These are phyloP conservation scores for Leptobrachium leishanense DNA, from an alignment of 2,113 vertebrate species.

Conservation along the genomic window DNA sequence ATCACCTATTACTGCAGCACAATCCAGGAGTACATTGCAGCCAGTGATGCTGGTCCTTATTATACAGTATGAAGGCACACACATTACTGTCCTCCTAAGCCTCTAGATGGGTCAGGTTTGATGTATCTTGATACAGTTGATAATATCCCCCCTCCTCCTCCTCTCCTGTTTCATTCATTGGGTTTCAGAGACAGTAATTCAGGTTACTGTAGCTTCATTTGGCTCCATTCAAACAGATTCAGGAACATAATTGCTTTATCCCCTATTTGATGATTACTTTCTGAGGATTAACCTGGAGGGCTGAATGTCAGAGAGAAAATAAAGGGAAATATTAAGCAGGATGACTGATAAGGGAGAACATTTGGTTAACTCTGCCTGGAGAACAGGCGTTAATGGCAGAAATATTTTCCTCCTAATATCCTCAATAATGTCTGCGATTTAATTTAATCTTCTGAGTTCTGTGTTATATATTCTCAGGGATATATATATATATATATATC, in stretches of 20 bases:
- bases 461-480: neutral
- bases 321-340: neutral
- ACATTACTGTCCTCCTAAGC: neutral
- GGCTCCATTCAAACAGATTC: neutral
- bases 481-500: neutral
- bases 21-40: neutral
- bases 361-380: neutral
- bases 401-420: neutral
- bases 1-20: neutral
- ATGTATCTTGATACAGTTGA: too few relatives aligned
- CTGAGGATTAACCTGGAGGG: neutral
- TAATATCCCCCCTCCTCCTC: neutral
- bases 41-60: neutral
- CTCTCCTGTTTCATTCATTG: neutral
- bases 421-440: neutral
- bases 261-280: slow-evolving; percentile 19
- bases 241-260: neutral
- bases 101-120: neutral
- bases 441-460: slow-evolving; percentile 1
- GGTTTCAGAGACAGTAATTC: neutral
- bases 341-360: neutral
- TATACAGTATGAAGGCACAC: neutral
- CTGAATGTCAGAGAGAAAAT: neutral
- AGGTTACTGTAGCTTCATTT: neutral
- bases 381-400: neutral